Percentiles rank a stretch among this genome's conserved stretches.
Evolutionary conservation across 2,888 invertebrate genomes (phyloP).

Genomic region (Drosophila cognata): DNA sequence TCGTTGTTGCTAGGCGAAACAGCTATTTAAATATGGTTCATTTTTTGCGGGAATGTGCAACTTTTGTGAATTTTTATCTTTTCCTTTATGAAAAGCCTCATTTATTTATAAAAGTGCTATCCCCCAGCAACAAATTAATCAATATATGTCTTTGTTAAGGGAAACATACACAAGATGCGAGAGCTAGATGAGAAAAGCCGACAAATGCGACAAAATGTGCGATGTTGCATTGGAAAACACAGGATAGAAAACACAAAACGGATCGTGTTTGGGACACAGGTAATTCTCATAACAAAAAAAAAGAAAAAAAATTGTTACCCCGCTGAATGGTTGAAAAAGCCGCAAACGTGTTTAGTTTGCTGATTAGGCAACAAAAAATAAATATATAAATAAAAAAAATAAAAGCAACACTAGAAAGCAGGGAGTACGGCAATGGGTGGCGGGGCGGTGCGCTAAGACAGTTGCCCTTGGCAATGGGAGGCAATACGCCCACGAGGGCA

Average conservation of each 20-base stretch:
- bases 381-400: background rate
- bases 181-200: constrained; percentile 9
- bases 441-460: constrained; percentile 31
- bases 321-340: constrained; percentile 40
- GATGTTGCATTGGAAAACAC: constrained; percentile 41
- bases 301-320: constrained; percentile 37
- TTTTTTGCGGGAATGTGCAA: background rate
- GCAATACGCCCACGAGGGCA: constrained; percentile 16
- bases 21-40: background rate
- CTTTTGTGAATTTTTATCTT: background rate
- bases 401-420: constrained; percentile 4
- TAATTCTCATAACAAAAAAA: constrained; percentile 25
- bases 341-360: constrained; percentile 61
- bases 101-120: background rate
- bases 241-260: constrained; percentile 13
- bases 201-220: constrained; percentile 10
- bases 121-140: constrained; percentile 48
- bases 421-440: constrained; percentile 3
- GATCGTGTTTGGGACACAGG: constrained; percentile 28
- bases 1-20: background rate
- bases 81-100: background rate
- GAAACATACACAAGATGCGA: constrained; percentile 14
- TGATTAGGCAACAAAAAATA: constrained; percentile 52
- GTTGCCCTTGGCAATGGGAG: constrained; percentile 61
- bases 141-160: constrained; percentile 42